Evolutionary conservation across 2,113 vertebrate genomes (phyloP).

Genomic region (Rousettus leschenaultii): DNA sequence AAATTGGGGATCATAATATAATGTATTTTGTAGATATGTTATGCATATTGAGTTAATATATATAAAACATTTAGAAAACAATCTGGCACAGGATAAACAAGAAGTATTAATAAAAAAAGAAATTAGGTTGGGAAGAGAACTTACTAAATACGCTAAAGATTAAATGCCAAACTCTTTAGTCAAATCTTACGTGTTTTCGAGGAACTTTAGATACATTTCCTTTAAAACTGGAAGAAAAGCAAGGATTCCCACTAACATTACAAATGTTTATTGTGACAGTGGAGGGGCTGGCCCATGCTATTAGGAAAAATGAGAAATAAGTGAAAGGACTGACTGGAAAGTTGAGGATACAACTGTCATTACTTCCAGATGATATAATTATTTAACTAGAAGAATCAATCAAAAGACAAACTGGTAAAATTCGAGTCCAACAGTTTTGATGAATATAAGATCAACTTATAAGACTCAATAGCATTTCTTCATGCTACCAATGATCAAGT

Average conservation of each 20-base stretch:
- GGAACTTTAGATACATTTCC: neutral
- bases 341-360: neutral
- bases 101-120: too few species aligned
- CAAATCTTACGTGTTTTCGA: neutral
- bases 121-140: neutral
- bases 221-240: neutral
- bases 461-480: neutral
- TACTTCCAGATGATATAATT: neutral
- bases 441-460: neutral
- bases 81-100: too few species aligned
- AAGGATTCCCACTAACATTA: neutral
- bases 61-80: too few species aligned
- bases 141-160: neutral
- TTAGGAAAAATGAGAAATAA: neutral
- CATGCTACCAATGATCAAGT: neutral
- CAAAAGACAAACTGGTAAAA: neutral
- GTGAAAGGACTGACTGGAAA: neutral
- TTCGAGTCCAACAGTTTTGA: neutral
- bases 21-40: too few species aligned
- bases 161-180: neutral
- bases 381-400: neutral
- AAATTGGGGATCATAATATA: too few species aligned
- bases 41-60: too few species aligned
- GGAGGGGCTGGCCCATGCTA: neutral
- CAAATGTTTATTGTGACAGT: neutral